Conservation (phyloP, 2,797 vertebrate genomes). For the Macrochelys suwanniensis region DNA sequence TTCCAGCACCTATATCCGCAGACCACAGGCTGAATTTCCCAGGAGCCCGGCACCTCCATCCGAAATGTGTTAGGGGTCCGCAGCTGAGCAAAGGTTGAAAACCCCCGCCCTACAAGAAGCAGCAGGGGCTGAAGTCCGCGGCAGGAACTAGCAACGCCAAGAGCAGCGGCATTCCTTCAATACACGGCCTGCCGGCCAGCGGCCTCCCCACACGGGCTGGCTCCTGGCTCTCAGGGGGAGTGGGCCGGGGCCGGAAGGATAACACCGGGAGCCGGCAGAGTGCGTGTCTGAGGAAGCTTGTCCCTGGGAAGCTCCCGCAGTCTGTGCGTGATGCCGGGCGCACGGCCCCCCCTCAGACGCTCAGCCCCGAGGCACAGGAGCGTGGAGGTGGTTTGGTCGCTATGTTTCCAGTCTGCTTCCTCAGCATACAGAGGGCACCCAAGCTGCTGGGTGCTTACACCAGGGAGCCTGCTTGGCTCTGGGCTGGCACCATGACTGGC, state of each 20-base stretch:
- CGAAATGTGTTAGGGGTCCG: not conserved
- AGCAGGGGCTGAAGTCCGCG: not conserved
- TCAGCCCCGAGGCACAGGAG: not conserved
- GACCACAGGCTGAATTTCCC: not conserved
- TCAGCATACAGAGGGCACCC: not conserved
- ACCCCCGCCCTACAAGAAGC: not conserved
- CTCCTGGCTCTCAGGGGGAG: too few species aligned
- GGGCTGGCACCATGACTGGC: conserved; percentile 94
- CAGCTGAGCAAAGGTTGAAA: not conserved
- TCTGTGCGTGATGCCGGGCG: not conserved
- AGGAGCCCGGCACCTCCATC: not conserved
- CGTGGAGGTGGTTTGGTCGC: not conserved
- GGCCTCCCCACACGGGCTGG: not conserved
- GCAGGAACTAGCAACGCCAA: not conserved
- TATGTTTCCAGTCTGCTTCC: not conserved
- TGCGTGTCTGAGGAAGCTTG: not conserved
- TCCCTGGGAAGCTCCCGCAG: not conserved
- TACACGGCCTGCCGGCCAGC: not conserved
- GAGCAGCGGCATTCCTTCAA: not conserved
- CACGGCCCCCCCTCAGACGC: not conserved
- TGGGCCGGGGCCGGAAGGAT: not conserved
- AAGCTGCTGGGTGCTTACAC: conserved; percentile 81
- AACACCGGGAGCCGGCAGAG: not conserved
- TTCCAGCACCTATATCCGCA: too few species aligned
- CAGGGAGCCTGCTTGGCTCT: conserved; percentile 93